Evolutionary conservation across 2,888 invertebrate species (phyloP).

Genomic region (Nomada ferruginata): DNA sequence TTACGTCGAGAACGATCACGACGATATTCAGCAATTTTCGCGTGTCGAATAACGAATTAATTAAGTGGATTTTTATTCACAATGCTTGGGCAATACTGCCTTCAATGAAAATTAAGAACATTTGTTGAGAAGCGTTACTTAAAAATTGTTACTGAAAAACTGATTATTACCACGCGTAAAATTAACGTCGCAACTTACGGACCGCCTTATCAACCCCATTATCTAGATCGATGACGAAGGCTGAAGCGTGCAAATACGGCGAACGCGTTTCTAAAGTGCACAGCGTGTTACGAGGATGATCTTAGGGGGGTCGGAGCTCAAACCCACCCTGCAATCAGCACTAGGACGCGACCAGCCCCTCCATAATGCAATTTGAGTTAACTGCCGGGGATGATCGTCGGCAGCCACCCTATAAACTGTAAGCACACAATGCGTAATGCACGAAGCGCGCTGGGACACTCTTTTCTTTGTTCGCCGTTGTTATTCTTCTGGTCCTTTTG

Average conservation of each 20-base stretch:
- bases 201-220: constrained; percentile 17
- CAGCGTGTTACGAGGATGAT: constrained; percentile 34
- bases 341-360: constrained; percentile 70
- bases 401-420: constrained; percentile 75
- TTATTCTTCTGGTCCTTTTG: constrained; percentile 62
- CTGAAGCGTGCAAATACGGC: constrained; percentile 36
- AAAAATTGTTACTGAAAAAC: background rate
- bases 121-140: background rate
- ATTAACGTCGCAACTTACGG: constrained; percentile 13
- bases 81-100: background rate
- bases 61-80: background rate
- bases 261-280: constrained; percentile 55
- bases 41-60: background rate
- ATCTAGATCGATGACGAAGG: constrained; percentile 40
- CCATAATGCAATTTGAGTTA: constrained; percentile 82
- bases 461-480: constrained; percentile 61
- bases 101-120: background rate
- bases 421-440: constrained; percentile 76
- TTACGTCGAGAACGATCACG: background rate
- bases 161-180: constrained; percentile 6
- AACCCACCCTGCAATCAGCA: constrained; percentile 65
- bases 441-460: constrained; percentile 66
- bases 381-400: constrained; percentile 76
- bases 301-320: constrained; percentile 24
- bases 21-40: background rate